Evolutionary conservation across 2,113 vertebrate genomes (phyloP).

Genomic region (Cyanoliseus patagonus): DNA sequence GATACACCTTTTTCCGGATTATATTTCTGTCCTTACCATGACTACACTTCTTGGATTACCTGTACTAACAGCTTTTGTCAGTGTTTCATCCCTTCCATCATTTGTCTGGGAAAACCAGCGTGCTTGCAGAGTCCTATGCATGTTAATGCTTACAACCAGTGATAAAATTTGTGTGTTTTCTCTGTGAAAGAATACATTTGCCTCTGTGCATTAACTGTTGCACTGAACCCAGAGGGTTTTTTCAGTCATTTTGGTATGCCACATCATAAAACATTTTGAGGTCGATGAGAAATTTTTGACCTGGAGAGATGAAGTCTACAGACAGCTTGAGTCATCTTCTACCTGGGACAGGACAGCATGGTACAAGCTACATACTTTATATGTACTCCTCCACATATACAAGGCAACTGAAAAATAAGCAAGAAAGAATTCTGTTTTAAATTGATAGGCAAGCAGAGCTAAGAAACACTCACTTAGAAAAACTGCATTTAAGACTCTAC

Average conservation of each 20-base stretch:
- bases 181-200: background rate
- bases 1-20: background rate
- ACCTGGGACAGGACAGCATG: rapidly evolving
- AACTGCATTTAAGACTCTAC: background rate
- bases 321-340: background rate
- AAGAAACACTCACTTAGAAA: background rate
- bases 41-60: background rate
- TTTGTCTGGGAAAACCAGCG: background rate
- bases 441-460: background rate
- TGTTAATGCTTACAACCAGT: rapidly evolving
- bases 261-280: background rate
- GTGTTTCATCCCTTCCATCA: rapidly evolving
- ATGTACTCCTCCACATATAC: background rate
- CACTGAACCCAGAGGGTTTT: background rate
- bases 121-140: rapidly evolving
- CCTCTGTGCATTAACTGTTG: background rate
- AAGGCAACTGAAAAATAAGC: background rate
- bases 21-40: background rate
- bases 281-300: background rate
- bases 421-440: background rate
- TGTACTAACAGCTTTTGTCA: rapidly evolving
- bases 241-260: background rate
- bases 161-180: background rate
- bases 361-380: too few species aligned
- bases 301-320: background rate